Evolutionary conservation across 2,113 vertebrate species (phyloP).

Genomic region (Cromileptes altivelis): DNA sequence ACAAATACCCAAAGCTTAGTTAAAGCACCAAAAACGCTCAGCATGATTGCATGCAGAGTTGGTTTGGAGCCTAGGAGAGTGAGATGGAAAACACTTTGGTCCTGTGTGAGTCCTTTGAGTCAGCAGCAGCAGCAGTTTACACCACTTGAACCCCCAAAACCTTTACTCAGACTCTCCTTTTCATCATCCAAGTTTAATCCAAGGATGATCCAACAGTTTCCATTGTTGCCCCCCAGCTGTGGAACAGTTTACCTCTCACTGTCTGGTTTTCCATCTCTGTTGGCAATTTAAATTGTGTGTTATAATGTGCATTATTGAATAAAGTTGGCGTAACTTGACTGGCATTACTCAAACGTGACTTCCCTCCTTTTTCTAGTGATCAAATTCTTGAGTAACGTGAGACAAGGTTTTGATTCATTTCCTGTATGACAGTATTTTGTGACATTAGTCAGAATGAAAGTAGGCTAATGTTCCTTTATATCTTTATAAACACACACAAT

Average conservation of each 20-base stretch:
- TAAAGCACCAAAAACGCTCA: neutral
- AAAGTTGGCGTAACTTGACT: neutral
- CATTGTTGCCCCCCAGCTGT: constrained; percentile 13
- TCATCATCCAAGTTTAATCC: constrained; percentile 3
- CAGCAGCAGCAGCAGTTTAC: neutral
- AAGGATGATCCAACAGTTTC: constrained; percentile 24
- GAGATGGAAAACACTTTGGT: too few species aligned
- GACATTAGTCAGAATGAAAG: neutral
- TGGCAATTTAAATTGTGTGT: neutral
- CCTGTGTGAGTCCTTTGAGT: neutral
- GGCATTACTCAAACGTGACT: neutral
- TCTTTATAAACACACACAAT: neutral
- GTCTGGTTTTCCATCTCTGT: neutral
- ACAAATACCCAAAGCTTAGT: neutral
- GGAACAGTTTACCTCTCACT: constrained; percentile 12
- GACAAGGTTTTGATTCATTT: neutral
- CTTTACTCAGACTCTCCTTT: constrained; percentile 14
- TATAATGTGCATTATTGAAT: neutral
- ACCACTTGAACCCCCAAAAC: neutral
- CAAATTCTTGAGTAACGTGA: neutral
- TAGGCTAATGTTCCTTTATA: neutral
- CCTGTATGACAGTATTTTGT: neutral
- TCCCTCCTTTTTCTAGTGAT: neutral
- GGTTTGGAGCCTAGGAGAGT: neutral
- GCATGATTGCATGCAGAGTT: neutral